Evolutionary conservation across 2,888 invertebrate species (phyloP).

Genomic region (Cosmorhoe ocellata): DNA sequence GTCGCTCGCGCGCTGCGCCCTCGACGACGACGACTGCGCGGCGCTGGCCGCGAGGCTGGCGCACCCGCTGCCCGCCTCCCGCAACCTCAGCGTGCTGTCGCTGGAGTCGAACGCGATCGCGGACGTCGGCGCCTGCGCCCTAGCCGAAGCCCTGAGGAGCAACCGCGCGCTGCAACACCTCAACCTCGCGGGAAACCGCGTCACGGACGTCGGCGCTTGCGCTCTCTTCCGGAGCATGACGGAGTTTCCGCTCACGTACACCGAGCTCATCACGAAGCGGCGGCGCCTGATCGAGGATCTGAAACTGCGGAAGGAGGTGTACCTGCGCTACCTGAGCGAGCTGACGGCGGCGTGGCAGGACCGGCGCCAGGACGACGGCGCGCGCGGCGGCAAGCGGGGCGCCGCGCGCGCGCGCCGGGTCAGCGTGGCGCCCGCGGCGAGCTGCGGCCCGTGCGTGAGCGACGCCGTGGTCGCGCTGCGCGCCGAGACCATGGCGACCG

Average conservation of each 20-base stretch:
- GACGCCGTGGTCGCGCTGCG: slow-evolving; percentile 1
- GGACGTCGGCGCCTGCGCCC: slow-evolving; percentile 36
- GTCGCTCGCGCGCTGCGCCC: slow-evolving; percentile 39
- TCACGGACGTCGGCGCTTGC: slow-evolving; percentile 37
- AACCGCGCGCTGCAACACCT: slow-evolving; percentile 42
- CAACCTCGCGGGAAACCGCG: slow-evolving; percentile 40
- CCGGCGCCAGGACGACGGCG: slow-evolving; percentile 1
- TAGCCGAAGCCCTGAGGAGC: slow-evolving; percentile 36
- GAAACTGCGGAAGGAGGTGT: slow-evolving; percentile 4
- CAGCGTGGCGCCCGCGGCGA: slow-evolving; percentile 2
- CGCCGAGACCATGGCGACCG: slow-evolving; percentile 28
- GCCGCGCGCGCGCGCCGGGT: neutral
- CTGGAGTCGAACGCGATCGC: slow-evolving; percentile 36
- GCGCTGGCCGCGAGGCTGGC: slow-evolving; percentile 30
- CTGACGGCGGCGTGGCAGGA: slow-evolving; percentile 4
- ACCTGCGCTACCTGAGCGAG: slow-evolving; percentile 3
- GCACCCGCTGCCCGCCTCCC: slow-evolving; percentile 35
- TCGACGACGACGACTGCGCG: slow-evolving; percentile 37
- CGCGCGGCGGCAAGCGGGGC: neutral
- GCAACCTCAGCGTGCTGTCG: slow-evolving; percentile 23
- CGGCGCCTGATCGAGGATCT: slow-evolving; percentile 30
- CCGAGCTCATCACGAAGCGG: slow-evolving; percentile 32
- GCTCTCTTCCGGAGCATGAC: slow-evolving; percentile 30
- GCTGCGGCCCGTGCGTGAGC: slow-evolving; percentile 3
- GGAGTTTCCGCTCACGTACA: slow-evolving; percentile 35